A percentile compares a stretch with the other conserved stretches of the same genome.
Evolutionary conservation across 1,140 invertebrate species (phyloP).

Genomic region (Calephelis virginiensis): DNA sequence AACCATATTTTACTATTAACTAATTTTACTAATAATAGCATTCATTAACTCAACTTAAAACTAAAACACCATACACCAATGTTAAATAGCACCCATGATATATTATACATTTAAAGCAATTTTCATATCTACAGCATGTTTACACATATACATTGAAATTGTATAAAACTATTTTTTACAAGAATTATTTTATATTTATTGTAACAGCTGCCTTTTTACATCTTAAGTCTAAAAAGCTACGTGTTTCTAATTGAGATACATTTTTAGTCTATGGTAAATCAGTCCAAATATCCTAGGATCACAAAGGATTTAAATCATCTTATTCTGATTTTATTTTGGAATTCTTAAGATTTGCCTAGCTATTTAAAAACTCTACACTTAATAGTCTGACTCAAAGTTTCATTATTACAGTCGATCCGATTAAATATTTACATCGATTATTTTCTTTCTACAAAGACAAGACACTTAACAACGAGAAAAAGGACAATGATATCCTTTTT

Average conservation of each 20-base stretch:
- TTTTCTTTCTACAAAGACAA: too few relatives aligned
- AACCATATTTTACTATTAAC: constrained; percentile 60
- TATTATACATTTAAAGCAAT: constrained; percentile 68
- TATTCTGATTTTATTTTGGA: constrained; percentile 10
- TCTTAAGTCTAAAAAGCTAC: constrained; percentile 61
- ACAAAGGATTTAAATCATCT: constrained; percentile 7
- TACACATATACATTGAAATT: constrained; percentile 10
- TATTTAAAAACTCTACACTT: neutral
- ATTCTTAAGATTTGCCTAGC: neutral
- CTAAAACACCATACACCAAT: constrained; percentile 66
- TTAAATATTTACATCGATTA: too few relatives aligned
- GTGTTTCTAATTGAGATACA: constrained; percentile 71
- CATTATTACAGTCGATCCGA: neutral
- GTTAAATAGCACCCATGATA: constrained; percentile 75
- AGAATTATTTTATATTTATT: constrained; percentile 36
- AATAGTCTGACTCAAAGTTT: neutral
- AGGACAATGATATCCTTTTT: too few relatives aligned
- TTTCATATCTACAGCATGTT: constrained; percentile 45
- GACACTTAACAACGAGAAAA: too few relatives aligned
- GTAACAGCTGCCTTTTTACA: constrained; percentile 66
- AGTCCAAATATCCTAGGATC: constrained; percentile 44
- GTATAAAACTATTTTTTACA: constrained; percentile 13
- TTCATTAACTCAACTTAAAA: constrained; percentile 40
- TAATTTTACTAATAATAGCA: constrained; percentile 55
- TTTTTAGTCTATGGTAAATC: constrained; percentile 57